These are phyloP conservation scores for Macroglossus sobrinus DNA, from an alignment of 2,113 vertebrate genomes.

Conservation along the genomic window DNA sequence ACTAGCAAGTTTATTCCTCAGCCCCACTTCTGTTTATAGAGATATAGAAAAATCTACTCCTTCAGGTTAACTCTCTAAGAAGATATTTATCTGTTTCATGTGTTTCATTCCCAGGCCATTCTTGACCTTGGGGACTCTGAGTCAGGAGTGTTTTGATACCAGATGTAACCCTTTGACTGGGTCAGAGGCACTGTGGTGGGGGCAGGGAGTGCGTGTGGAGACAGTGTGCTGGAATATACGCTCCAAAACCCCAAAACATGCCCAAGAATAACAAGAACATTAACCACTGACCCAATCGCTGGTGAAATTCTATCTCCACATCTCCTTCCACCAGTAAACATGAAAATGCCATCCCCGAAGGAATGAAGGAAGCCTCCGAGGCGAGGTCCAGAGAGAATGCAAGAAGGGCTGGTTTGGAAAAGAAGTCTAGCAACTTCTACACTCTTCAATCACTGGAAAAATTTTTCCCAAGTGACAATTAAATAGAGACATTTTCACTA, in stretches of 20 bases:
- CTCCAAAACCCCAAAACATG: constrained; percentile 72
- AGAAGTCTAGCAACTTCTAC: constrained; percentile 14
- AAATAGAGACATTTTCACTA: constrained; percentile 13
- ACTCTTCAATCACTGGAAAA: constrained; percentile 42
- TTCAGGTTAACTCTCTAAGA: neutral
- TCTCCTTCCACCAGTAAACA: constrained; percentile 78
- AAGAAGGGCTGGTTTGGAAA: constrained; percentile 35
- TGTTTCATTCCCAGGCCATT: neutral
- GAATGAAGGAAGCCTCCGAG: constrained; percentile 63
- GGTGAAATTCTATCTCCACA: constrained; percentile 79
- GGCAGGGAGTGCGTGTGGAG: constrained; percentile 15
- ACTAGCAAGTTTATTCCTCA: neutral
- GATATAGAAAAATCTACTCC: neutral
- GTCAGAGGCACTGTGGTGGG: constrained; percentile 66
- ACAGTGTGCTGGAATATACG: constrained; percentile 69
- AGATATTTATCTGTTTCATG: neutral
- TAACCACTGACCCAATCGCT: constrained; percentile 77
- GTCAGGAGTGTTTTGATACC: constrained; percentile 68
- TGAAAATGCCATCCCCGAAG: constrained; percentile 77
- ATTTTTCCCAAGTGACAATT: neutral
- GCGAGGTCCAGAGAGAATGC: constrained; percentile 43
- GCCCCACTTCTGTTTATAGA: neutral
- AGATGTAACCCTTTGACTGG: constrained; percentile 64
- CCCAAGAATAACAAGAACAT: constrained; percentile 82
- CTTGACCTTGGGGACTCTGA: constrained; percentile 53